Evolutionary conservation across 2,113 vertebrate genomes (phyloP), one percentile per base, ranked within the genome.

Genomic region (Thamnaconus septentrionalis): DNA sequence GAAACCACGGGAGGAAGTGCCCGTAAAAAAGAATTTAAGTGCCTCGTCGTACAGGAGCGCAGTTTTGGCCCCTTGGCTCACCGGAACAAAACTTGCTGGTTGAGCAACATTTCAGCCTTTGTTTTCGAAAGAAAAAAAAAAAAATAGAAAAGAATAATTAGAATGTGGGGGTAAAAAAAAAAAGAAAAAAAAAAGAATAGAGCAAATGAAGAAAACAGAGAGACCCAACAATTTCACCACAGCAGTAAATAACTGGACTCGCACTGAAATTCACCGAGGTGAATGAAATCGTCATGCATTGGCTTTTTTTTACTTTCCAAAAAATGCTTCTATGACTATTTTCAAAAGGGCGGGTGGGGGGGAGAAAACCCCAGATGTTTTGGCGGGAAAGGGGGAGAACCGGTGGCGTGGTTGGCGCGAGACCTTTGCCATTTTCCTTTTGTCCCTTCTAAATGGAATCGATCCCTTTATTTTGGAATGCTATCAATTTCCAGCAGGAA

Each of bases 31-130:
- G 7, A 44, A 68, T 61, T 75, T 88, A 90, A 89, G 89, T 91
- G 87, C 89, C 82, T 83, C 59, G 10, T 83, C 55, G 53, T 83
- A 72, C 71, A 75, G 70, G 67, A 85, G 78, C 77, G 74, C 53
- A 4, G 31, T 31, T 31, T 31, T 59, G 52, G 67, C 69, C 76
- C 80, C 77, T 67, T 59, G 56, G 75, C 60, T 82, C 69, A 83
- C 87, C 83, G 57, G 82, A 92, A 92, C 92, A 93, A 93, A 96
- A 96, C 94, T 95, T 95, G 94, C 93, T 96, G 95, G 94, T 94
- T 94, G 93, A 94, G 91, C 92, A 94, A 93, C 92, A 89, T 64
- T 72, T 90, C 81, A 84, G 85, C 83, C 82, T 88, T 83, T 55
- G 69, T 61, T 72, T 80, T 80, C 31, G 54, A 80, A 83, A 78